Evolutionary conservation across 2,888 invertebrate genomes (phyloP), one percentile per base, ranked within the genome.

Genomic region (Erebia ligea): DNA sequence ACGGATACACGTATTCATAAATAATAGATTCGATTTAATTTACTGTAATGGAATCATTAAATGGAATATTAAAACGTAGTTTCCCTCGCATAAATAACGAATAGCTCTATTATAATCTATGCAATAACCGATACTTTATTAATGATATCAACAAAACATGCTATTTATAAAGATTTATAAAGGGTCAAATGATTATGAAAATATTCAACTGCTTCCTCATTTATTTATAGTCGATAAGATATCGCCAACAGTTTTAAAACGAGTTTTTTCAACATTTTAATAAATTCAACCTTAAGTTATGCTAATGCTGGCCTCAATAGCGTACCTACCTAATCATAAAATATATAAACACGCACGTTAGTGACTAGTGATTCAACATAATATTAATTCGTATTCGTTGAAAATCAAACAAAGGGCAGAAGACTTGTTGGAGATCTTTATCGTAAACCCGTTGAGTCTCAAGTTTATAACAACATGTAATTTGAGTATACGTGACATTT

Each of bases 291-390:
- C 76, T 75, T 74, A 69, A 69, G 42, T 72, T 74, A 76, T 75
- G 77, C 63, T 71, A 75, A 76, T 76, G 68, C 71, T 71, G 74
- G 72, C 77, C 76, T 77, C 73, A 72, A 73, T 68, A 56, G 68
- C 40, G 45, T 70, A 72, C 74, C 19, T 70, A 72, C 74, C 19
- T 75, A 73, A 70, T 68, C 19, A 62, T 19, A 62, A 68, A n/a
- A n/a, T n/a, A 70, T 72, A 71, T 63, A 71, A 73, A 75, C 69
- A 68, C 64, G 67, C 56, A 69, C 59, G 48, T 40, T 66, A 56
- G 57, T 62, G 61, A 61, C 50, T 66, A 48, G 56, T 62, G 61
- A 62, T 57, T 61, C 52, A 62, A 62, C 17, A 15, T 61, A 56
- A 54, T 52, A 17, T 67, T 13, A 58, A 59, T 11, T 40, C n/a